Evolutionary conservation across 2,888 invertebrate species (phyloP).

Genomic region (Odontomyia ornata): DNA sequence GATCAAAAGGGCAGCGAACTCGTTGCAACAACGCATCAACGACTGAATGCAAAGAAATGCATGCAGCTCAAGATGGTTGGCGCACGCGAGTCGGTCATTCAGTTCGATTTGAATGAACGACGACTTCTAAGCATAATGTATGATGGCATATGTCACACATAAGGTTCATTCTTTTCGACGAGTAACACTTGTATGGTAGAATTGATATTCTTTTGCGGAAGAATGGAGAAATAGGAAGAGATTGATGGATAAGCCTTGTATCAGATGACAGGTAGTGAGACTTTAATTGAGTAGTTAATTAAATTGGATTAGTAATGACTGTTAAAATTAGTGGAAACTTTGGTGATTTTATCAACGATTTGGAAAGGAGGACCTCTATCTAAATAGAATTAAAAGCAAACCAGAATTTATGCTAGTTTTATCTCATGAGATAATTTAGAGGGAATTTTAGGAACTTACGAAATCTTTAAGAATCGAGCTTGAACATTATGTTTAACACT

Average conservation of each 20-base stretch:
- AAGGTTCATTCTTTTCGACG: not conserved
- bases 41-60: not conserved
- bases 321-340: too few relatives aligned
- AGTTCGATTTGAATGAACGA: not conserved
- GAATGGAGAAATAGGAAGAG: not conserved
- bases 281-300: slow-evolving; percentile 30
- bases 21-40: not conserved
- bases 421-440: too few relatives aligned
- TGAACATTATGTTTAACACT: too few relatives aligned
- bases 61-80: not conserved
- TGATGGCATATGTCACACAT: slow-evolving; percentile 31
- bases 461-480: too few relatives aligned
- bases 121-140: slow-evolving; percentile 13
- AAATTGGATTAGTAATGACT: not conserved
- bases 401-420: too few relatives aligned
- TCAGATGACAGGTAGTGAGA: not conserved
- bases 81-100: slow-evolving; percentile 22
- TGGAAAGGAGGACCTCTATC: too few relatives aligned
- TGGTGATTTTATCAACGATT: too few relatives aligned
- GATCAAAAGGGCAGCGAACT: slow-evolving; percentile 41
- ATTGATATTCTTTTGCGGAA: not conserved
- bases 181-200: slow-evolving; percentile 36
- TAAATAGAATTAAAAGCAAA: too few relatives aligned
- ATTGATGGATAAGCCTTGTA: slow-evolving; percentile 17
- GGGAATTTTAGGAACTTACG: too few relatives aligned